Conservation (phyloP, 1,140 invertebrate species). For the Drosophila repleta region DNA sequence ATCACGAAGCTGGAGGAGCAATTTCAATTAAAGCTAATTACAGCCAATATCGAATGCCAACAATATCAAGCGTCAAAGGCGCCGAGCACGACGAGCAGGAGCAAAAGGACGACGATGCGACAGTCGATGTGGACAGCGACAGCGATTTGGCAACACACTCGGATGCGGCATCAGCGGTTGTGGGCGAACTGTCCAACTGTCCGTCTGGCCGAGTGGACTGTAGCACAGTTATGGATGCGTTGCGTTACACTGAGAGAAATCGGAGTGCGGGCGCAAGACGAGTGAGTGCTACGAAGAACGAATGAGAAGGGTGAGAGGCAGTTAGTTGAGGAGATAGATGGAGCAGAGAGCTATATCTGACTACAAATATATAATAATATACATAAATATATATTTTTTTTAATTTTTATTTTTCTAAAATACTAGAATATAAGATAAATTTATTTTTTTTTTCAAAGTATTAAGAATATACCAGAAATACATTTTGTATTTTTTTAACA, state of each 20-base stretch:
- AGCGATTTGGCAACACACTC: conserved; percentile 14
- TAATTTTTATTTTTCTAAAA: too few relatives aligned
- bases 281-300: too few relatives aligned
- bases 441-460: too few relatives aligned
- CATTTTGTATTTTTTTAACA: too few relatives aligned
- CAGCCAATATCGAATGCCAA: conserved; percentile 82
- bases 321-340: not conserved
- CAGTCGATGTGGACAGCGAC: conserved; percentile 7
- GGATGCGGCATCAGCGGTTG: conserved; percentile 8
- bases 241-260: conserved; percentile 23
- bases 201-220: conserved; percentile 10
- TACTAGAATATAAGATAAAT: too few relatives aligned
- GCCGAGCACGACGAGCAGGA: conserved; percentile 16
- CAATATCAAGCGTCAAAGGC: conserved; percentile 74
- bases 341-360: too few relatives aligned
- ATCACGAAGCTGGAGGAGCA: conserved; percentile 73
- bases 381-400: too few relatives aligned
- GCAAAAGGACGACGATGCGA: conserved; percentile 12
- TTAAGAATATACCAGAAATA: too few relatives aligned
- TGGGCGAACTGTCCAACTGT: conserved; percentile 5
- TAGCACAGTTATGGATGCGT: conserved; percentile 39
- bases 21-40: conserved; percentile 83
- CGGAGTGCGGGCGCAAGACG: not conserved
- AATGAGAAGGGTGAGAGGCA: too few relatives aligned
- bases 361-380: too few relatives aligned